Base-by-base conservation (phyloP, 2,113 vertebrate species). In the Osmerus mordax region DNA sequence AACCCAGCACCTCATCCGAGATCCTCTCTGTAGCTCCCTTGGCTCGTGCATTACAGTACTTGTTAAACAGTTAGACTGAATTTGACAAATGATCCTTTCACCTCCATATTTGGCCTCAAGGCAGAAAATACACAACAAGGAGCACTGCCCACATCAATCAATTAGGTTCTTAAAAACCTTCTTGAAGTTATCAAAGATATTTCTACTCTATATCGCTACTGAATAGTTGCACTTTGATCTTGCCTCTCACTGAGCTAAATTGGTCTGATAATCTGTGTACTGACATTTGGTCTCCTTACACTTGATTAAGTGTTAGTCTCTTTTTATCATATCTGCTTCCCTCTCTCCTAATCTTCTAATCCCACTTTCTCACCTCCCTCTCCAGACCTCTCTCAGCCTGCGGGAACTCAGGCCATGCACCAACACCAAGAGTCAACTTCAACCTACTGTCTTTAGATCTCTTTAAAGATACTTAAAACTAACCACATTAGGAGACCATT, bases 31-130 rank as follows among this genome's bases (percentile, higher is more conserved):
- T 41, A 54, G 21, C 16, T 18, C n/a, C 58, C 70, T 67, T 67
- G 65, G 60, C 56, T 18, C 21, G 23, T 64, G 71, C 29, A 72
- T 63, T 64, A 56, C 41, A 56, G 60, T 63, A 70, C 53, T 70
- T 72, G 47, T 78, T 58, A 72, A 41, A 78, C 65, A 54, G 63
- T 66, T 65, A 69, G 75, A 61, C 77, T 75, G 71, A 71, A 74
- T 72, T 79, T 75, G 83, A 83, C 76, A 73, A 72, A 51, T 19
- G 73, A 61, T 80, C 70, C 80, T 67, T 71, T 81, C 74, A 63
- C 60, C 4, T 72, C 47, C 29, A 3, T 36, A 54, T 70, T 25
- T 25, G 70, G n/a, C 51, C 29, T 62, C 41, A 61, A n/a, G 72
- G 58, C 54, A 41, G 51, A 58, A 69, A 71, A 29, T 71, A 65